Evolutionary conservation across 2,113 vertebrate genomes (phyloP).

Genomic region (Papio anubis): DNA sequence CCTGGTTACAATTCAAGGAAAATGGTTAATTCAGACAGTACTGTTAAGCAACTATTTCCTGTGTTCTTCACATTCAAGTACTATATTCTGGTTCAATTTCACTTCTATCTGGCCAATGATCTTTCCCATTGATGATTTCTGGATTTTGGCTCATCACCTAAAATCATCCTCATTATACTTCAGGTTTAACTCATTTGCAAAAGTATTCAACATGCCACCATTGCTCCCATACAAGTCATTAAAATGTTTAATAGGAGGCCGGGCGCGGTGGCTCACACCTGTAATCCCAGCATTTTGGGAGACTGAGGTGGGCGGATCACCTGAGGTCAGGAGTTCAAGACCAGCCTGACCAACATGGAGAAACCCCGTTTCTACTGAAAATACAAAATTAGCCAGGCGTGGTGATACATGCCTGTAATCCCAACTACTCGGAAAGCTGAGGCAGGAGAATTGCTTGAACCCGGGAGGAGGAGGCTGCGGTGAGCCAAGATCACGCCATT

Average conservation of each 20-base stretch:
- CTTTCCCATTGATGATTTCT: neutral
- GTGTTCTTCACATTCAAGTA: neutral
- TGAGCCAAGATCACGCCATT: too few relatives aligned
- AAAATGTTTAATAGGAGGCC: neutral
- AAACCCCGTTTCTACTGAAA: too few relatives aligned
- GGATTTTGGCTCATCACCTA: neutral
- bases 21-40: neutral
- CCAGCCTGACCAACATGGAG: too few relatives aligned
- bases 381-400: too few relatives aligned
- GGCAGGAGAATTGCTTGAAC: too few relatives aligned
- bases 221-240: neutral
- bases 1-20: neutral
- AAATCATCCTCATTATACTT: neutral
- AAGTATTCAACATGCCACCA: neutral
- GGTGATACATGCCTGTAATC: too few relatives aligned
- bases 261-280: too few relatives aligned
- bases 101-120: neutral
- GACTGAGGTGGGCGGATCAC: too few relatives aligned
- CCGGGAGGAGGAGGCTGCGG: too few relatives aligned
- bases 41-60: neutral
- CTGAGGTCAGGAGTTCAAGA: too few relatives aligned
- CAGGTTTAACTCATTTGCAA: conserved; percentile 7
- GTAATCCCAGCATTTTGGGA: too few relatives aligned
- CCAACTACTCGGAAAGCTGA: too few relatives aligned
- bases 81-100: neutral